phyloP scores from a whole-genome alignment of 2,113 vertebrate genomes.

The Pseudorectes ferrugineus region DNA sequence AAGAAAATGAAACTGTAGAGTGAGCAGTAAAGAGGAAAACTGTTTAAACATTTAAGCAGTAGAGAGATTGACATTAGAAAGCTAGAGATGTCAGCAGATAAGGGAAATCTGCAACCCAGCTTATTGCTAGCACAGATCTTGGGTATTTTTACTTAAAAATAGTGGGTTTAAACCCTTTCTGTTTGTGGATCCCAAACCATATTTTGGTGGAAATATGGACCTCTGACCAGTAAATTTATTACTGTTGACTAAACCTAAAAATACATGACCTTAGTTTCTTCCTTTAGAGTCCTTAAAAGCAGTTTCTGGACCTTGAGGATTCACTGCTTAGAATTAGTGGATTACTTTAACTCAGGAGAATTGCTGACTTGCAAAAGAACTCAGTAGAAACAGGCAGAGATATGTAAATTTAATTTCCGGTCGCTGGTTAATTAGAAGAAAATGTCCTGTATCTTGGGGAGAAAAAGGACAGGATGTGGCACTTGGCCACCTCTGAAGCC shows the following conservation, averaged over 20 bases:
- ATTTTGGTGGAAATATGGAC: background rate
- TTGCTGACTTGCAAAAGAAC: background rate
- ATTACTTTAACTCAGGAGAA: background rate
- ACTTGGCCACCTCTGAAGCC: background rate
- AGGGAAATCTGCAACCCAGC: background rate
- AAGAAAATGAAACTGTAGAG: background rate
- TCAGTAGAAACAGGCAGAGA: background rate
- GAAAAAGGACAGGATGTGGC: background rate
- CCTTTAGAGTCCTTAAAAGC: background rate
- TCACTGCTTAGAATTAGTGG: background rate
- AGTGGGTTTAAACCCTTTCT: background rate
- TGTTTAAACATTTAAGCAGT: background rate
- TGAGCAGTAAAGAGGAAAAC: background rate
- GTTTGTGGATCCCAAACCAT: background rate
- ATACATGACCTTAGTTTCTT: background rate
- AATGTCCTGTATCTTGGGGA: background rate
- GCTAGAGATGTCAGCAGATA: background rate
- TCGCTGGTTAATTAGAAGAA: background rate
- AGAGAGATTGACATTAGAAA: background rate
- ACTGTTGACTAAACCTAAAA: background rate
- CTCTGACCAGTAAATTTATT: background rate
- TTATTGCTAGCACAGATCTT: background rate
- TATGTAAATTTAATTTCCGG: background rate
- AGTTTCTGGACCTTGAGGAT: background rate
- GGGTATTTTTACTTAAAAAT: background rate